Conservation (phyloP, 2,113 vertebrate species). For the Lipophrys pholis region DNA sequence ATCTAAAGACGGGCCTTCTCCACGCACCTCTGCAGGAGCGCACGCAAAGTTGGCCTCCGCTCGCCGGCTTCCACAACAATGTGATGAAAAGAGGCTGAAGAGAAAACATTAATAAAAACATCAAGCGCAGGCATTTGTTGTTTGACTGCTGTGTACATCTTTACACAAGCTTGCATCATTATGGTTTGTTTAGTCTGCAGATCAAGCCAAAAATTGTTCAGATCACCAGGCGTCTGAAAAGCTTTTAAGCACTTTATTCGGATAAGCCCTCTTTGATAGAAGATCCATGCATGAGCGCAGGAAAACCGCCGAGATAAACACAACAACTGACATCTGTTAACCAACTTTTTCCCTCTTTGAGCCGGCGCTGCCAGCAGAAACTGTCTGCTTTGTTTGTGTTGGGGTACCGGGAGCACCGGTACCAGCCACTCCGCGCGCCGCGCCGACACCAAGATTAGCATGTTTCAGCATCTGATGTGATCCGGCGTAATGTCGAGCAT, state of each 20-base stretch:
- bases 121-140: conserved; percentile 75
- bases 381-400: conserved; percentile 61
- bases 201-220: conserved; percentile 80
- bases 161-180: conserved; percentile 83
- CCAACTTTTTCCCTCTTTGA: conserved; percentile 66
- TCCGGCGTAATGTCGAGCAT: conserved; percentile 31
- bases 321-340: conserved; percentile 81
- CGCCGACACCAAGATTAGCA: conserved; percentile 34
- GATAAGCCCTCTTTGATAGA: conserved; percentile 81
- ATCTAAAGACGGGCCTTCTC: conserved; percentile 33
- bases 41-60: conserved; percentile 35
- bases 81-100: conserved; percentile 57
- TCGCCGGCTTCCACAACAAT: neutral
- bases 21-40: conserved; percentile 65
- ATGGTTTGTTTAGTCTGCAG: conserved; percentile 80
- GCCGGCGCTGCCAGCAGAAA: conserved; percentile 68
- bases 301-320: conserved; percentile 72
- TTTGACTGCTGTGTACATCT: conserved; percentile 75
- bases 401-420: conserved; percentile 33
- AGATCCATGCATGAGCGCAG: conserved; percentile 72
- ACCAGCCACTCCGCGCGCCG: conserved; percentile 13
- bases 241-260: conserved; percentile 83
- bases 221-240: conserved; percentile 82
- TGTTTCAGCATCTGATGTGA: conserved; percentile 60
- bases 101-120: conserved; percentile 81